Base-by-base conservation (phyloP, 2,888 invertebrate species). In the Nesidiocoris tenuis region DNA sequence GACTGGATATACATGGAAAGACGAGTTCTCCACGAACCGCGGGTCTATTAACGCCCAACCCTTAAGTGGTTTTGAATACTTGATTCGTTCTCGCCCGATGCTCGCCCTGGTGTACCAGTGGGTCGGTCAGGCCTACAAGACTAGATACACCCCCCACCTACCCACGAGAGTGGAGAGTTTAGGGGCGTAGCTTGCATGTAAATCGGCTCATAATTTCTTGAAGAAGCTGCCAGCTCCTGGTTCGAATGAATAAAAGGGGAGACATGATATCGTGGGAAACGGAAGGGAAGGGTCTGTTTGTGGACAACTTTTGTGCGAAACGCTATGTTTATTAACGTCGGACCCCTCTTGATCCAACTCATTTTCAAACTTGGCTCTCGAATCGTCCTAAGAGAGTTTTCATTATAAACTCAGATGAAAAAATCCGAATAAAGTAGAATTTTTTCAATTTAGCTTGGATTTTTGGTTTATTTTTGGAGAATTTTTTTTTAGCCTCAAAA, bases 121-220 rank as follows among this genome's bases (percentile, higher is more conserved):
- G 16, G 39, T 39, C 39, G 39, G 39, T 39, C 39, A 39, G 39
- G 12, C 5, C 39, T 12, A 39, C 39, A 39, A 39, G 39, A 39
- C 39, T 39, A 7, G 39, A 3, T 39, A 39, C 3, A n/a, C n/a
- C n/a, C 59, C n/a, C 59, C n/a, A 17, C 59, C 59, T 3, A 59
- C 7, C 59, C 12, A 39, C 39, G 3, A 3, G 39, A 39, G 39
- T 39, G 39, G 5, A 39, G 39, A 39, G 39, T 39, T 39, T 12
- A 12, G 39, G 3, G 17, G 59, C 7, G 19, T 5, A 5, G n/a
- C 59, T 18, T 59, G 59, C 59, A 59, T 59, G 59, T 59, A 59
- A 59, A 59, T 59, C 59, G 59, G 59, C 59, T 59, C 59, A 59
- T 59, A 59, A 59, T 59, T 59, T 59, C 59, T 59, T 59, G 59